Percentiles rank a stretch among this genome's conserved stretches.
These are phyloP conservation scores for Popillia japonica DNA, from an alignment of 1,140 invertebrate species.

Conservation along the genomic window DNA sequence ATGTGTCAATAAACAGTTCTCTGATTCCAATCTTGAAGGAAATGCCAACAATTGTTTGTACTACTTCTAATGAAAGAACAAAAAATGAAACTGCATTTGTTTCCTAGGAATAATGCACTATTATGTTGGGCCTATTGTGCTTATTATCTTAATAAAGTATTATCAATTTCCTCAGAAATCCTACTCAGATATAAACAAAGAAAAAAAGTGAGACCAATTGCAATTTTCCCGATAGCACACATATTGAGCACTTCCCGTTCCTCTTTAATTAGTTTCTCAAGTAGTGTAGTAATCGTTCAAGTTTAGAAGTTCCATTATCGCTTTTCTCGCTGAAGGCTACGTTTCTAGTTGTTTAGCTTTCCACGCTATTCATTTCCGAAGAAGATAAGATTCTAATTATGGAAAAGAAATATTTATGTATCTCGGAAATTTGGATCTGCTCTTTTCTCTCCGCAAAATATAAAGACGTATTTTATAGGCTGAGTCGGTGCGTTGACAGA, in stretches of 20 bases:
- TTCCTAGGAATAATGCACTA: no score
- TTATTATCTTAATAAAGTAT: no score
- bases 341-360: not conserved
- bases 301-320: conserved; percentile 29
- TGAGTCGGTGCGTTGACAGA: not conserved
- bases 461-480: no score
- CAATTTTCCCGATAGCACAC: not conserved
- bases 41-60: no score
- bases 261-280: conserved; percentile 20
- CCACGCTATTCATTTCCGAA: conserved; percentile 15
- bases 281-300: conserved; percentile 18
- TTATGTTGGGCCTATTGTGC: no score
- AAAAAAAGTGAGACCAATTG: not conserved
- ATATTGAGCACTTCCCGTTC: not conserved
- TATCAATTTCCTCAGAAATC: conserved; percentile 5
- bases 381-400: conserved; percentile 24
- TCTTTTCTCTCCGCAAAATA: not conserved
- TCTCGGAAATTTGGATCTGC: conserved; percentile 17
- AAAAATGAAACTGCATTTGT: no score
- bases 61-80: no score
- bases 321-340: conserved; percentile 21
- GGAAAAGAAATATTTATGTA: conserved; percentile 29
- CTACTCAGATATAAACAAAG: not conserved
- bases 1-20: no score
- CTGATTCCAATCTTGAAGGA: no score